Conservation (phyloP, 1,140 invertebrate genomes). For the Aphelinus atriplicis region DNA sequence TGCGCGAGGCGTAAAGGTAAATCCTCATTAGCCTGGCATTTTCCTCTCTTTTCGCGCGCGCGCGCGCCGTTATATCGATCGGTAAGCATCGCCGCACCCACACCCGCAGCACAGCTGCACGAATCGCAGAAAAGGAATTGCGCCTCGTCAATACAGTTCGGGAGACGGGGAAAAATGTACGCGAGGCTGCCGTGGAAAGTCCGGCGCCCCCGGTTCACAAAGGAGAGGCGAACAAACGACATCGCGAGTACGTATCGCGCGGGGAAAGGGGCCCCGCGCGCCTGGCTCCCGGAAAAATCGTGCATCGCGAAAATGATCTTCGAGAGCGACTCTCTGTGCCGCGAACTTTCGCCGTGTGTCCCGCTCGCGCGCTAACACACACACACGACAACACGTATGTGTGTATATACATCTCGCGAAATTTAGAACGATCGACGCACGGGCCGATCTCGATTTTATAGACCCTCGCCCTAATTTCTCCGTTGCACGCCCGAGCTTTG, state of each 20-base stretch:
- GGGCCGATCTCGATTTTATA: conserved; percentile 8
- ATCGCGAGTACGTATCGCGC: background rate
- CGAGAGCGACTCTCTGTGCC: background rate
- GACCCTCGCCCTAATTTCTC: background rate
- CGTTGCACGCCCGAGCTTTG: no score
- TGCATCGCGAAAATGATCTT: background rate
- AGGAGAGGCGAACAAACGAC: background rate
- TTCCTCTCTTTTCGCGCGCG: no score
- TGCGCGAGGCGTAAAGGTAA: no score
- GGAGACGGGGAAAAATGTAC: background rate
- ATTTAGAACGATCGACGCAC: background rate
- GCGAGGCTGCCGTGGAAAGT: background rate
- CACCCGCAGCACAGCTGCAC: no score
- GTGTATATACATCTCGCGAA: background rate
- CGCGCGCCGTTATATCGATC: no score
- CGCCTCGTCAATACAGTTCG: no score
- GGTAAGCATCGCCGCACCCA: no score
- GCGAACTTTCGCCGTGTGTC: conserved; percentile 14
- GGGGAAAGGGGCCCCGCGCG: background rate
- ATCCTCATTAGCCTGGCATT: no score
- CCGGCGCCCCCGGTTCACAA: background rate
- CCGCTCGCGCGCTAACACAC: background rate
- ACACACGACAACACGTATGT: background rate
- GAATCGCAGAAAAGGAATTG: no score
- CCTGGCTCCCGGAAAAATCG: conserved; percentile 8